phyloP scores from a whole-genome alignment of 2,888 invertebrate genomes.

The Drosophila recens region DNA sequence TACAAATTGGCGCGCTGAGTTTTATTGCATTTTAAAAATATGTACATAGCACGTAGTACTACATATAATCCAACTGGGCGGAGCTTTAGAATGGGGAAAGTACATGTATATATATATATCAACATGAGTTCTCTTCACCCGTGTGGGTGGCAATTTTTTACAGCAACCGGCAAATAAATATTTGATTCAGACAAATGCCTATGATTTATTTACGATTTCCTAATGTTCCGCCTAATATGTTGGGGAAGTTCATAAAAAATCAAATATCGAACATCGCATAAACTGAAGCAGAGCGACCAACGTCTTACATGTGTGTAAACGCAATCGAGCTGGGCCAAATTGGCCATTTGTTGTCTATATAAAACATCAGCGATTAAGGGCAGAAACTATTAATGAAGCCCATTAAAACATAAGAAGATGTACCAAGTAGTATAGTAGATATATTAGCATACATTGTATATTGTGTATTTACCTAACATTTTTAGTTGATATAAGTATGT shows the following conservation, averaged over 20 bases:
- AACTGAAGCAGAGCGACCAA: neutral
- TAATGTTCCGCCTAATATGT: conserved; percentile 41
- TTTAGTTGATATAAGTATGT: neutral
- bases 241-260: conserved; percentile 48
- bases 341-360: neutral
- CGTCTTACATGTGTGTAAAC: conserved; percentile 3
- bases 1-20: conserved; percentile 78
- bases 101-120: neutral
- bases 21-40: conserved; percentile 68
- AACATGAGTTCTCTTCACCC: neutral
- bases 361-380: neutral
- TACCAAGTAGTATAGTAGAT: neutral
- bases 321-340: neutral
- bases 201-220: conserved; percentile 72
- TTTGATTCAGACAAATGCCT: conserved; percentile 59
- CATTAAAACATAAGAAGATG: neutral
- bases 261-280: conserved; percentile 2
- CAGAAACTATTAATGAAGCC: neutral
- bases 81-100: conserved; percentile 1
- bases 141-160: conserved; percentile 63
- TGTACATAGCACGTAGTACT: conserved; percentile 9
- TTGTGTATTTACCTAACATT: neutral
- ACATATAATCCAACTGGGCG: conserved; percentile 5
- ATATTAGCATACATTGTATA: neutral
- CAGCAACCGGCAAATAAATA: conserved; percentile 66